Evolutionary conservation across 2,888 invertebrate species (phyloP).

Genomic region (Tiliacea citrago): DNA sequence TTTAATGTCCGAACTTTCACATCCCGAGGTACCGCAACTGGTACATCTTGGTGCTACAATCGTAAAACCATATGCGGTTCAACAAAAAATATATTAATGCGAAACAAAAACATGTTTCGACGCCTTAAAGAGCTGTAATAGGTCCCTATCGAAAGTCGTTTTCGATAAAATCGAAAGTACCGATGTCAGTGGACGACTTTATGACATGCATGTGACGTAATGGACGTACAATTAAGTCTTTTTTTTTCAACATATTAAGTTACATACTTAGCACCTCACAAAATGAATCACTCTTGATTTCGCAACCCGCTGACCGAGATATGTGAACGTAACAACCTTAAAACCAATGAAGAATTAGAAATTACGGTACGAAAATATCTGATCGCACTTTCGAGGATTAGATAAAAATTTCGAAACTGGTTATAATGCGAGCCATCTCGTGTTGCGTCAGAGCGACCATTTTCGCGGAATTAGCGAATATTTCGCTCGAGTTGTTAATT

Average conservation of each 20-base stretch:
- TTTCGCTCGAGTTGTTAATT: conserved; percentile 70
- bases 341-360: conserved; percentile 57
- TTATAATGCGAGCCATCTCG: conserved; percentile 14
- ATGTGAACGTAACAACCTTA: conserved; percentile 49
- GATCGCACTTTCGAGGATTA: conserved; percentile 61
- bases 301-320: conserved; percentile 64
- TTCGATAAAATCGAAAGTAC: conserved; percentile 75
- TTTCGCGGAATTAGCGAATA: conserved; percentile 77
- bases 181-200: conserved; percentile 70
- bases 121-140: conserved; percentile 62
- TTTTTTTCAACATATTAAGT: conserved; percentile 44
- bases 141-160: conserved; percentile 64
- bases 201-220: conserved; percentile 63
- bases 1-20: conserved; percentile 67
- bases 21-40: conserved; percentile 45
- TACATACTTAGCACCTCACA: conserved; percentile 54
- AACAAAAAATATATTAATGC: conserved; percentile 68
- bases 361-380: conserved; percentile 42
- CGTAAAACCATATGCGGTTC: conserved; percentile 70
- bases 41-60: conserved; percentile 60
- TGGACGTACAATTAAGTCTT: conserved; percentile 50
- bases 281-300: conserved; percentile 54
- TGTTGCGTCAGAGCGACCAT: conserved; percentile 60
- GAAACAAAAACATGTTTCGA: conserved; percentile 68
- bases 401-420: conserved; percentile 56